These are phyloP conservation scores for Helicoverpa zea DNA, from an alignment of 1,140 invertebrate genomes.

Conservation along the genomic window DNA sequence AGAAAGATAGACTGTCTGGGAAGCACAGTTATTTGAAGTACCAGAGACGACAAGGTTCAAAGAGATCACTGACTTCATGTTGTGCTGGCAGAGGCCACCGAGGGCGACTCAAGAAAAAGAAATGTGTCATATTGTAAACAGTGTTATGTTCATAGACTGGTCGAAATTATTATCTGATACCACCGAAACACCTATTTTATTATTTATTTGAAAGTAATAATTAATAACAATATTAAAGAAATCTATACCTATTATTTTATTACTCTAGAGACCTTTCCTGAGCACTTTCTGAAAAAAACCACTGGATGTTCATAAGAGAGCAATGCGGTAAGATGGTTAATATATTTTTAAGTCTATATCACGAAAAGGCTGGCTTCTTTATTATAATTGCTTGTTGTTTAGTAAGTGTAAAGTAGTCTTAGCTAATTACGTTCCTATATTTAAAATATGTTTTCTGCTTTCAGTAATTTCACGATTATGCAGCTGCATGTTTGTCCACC, in stretches of 20 bases:
- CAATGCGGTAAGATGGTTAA: background rate
- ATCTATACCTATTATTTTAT: conserved; percentile 1
- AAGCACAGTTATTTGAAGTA: conserved; percentile 68
- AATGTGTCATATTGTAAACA: conserved; percentile 70
- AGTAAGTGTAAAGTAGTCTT: no score
- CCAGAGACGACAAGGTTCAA: conserved; percentile 61
- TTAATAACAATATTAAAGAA: background rate
- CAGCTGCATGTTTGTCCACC: background rate
- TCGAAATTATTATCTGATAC: background rate
- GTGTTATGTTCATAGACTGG: conserved; percentile 9
- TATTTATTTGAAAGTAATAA: background rate
- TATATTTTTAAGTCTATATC: background rate
- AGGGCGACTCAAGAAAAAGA: conserved; percentile 65
- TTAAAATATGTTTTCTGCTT: background rate
- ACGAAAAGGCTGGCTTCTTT: conserved; percentile 28
- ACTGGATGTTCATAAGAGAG: background rate
- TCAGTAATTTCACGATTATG: background rate
- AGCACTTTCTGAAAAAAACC: background rate
- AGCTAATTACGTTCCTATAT: background rate
- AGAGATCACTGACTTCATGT: conserved; percentile 59
- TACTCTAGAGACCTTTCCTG: background rate
- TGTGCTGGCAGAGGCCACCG: conserved; percentile 77
- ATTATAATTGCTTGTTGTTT: conserved; percentile 6
- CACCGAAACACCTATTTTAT: background rate
- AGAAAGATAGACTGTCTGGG: conserved; percentile 68